Base-by-base conservation (phyloP, 2,888 invertebrate genomes). In the Microplitis manilae region DNA sequence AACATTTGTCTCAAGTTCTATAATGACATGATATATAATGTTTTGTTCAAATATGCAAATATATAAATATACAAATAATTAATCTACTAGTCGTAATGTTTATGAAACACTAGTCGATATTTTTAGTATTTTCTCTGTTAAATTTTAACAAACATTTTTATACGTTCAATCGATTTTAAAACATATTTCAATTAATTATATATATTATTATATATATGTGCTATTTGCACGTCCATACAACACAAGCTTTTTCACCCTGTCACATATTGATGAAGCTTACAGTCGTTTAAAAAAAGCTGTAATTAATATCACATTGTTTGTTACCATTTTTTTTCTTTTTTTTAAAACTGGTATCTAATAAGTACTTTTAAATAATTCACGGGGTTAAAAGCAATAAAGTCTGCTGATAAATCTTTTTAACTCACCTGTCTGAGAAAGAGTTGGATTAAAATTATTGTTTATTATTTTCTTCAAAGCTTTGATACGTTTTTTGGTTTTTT, bases 11-110 rank as follows among this genome's bases (percentile, higher is more conserved):
- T 83, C 83, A 85, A 87, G 86, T 86, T 86, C 84, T 84, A 85
- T 83, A 83, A 79, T 84, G 83, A 85, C 84, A 85, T 83, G 80
- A 79, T 82, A 83, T 84, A 84, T 83, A 81, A 72, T 71, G 50
- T 64, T 70, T 50, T 85, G 84, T 84, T 83, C 85, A 84, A 83
- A 83, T 85, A 85, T 86, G 86, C 87, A 86, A 86, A 88, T 86
- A 87, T 84, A 86, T 87, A 87, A 87, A 87, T 80, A 80, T 76
- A 80, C 86, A 88, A 87, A 87, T 87, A 88, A 87, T 88, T 88
- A 88, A 86, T 85, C 85, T 88, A 88, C 13, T 85, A 85, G 83
- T 87, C 83, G 87, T 87, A 88, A 89, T 90, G 88, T 89, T 89
- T 89, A 89, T 89, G 88, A 90, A 89, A 89, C 89, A 90, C 83